A percentile compares a stretch with the other conserved stretches of the same genome.
Conservation (phyloP, 2,797 vertebrate genomes). For the Tympanoctomys barrerae region DNA sequence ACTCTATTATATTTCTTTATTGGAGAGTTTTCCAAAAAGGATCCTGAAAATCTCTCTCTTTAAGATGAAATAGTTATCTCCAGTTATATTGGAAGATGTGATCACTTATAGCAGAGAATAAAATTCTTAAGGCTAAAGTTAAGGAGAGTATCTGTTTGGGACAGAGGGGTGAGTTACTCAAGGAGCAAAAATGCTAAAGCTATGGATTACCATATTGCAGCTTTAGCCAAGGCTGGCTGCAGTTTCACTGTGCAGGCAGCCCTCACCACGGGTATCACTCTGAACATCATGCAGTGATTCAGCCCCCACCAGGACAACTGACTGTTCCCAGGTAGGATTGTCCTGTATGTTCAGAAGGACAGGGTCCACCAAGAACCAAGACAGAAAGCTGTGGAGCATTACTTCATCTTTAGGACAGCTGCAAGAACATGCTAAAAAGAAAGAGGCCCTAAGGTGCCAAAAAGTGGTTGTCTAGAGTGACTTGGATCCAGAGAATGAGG, state of each 20-base stretch:
- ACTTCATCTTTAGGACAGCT: not conserved
- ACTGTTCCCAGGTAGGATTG: not conserved
- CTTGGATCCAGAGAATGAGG: not conserved
- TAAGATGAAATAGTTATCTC: conserved; percentile 4
- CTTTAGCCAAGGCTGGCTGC: not conserved
- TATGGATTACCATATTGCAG: not conserved
- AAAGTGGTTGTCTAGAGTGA: not conserved
- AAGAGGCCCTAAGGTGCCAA: not conserved
- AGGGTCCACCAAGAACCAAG: not conserved
- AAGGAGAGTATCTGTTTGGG: not conserved
- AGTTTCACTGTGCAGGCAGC: not conserved
- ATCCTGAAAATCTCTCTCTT: conserved; percentile 35
- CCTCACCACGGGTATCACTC: not conserved
- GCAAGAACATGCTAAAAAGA: not conserved
- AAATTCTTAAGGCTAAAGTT: not conserved
- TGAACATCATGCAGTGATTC: not conserved
- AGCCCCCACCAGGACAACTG: not conserved
- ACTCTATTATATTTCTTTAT: not conserved
- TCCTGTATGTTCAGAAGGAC: not conserved
- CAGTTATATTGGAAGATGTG: not conserved
- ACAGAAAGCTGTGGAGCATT: not conserved
- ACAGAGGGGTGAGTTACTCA: not conserved
- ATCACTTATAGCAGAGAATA: conserved; percentile 1
- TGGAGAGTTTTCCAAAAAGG: not conserved
- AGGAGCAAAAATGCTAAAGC: not conserved